These are phyloP conservation scores for Sebastes fasciatus DNA, from an alignment of 2,113 vertebrate species.

Conservation along the genomic window DNA sequence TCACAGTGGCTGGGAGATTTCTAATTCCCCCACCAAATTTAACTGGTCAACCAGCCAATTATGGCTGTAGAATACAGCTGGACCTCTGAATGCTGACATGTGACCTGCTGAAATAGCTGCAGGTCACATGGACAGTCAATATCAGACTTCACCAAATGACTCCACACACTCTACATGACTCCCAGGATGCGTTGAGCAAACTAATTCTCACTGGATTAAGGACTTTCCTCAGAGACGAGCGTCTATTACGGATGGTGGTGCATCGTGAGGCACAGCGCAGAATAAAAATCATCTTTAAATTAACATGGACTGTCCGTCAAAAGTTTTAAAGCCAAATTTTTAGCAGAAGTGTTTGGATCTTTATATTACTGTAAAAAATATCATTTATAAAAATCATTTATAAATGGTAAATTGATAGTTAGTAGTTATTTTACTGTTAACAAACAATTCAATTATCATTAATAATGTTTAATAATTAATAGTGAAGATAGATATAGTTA, in stretches of 20 bases:
- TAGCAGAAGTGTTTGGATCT: background rate
- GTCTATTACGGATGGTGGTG: background rate
- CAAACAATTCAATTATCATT: too few relatives aligned
- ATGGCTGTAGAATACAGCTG: slow-evolving; percentile 8
- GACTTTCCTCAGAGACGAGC: slow-evolving; percentile 8
- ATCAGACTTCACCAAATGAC: slow-evolving; percentile 3
- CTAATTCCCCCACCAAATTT: slow-evolving; percentile 30
- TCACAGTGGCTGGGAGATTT: slow-evolving; percentile 30
- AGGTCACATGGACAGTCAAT: background rate
- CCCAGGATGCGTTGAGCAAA: slow-evolving; percentile 16
- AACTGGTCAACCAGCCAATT: slow-evolving; percentile 21
- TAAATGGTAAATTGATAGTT: too few relatives aligned
- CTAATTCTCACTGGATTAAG: slow-evolving; percentile 41
- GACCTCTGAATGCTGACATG: slow-evolving; percentile 1
- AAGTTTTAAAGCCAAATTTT: background rate
- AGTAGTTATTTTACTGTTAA: too few relatives aligned
- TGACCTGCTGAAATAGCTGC: slow-evolving; percentile 2
- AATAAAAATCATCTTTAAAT: background rate
- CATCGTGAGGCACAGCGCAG: background rate
- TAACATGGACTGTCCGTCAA: slow-evolving; percentile 17
- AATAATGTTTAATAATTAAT: too few relatives aligned
- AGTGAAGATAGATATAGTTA: too few relatives aligned
- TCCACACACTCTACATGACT: background rate
- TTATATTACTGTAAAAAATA: background rate
- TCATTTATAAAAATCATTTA: too few relatives aligned